Evolutionary conservation across 2,888 invertebrate genomes (phyloP), one percentile per base, ranked within the genome.

Genomic region (Cryptophagus acutangulus): DNA sequence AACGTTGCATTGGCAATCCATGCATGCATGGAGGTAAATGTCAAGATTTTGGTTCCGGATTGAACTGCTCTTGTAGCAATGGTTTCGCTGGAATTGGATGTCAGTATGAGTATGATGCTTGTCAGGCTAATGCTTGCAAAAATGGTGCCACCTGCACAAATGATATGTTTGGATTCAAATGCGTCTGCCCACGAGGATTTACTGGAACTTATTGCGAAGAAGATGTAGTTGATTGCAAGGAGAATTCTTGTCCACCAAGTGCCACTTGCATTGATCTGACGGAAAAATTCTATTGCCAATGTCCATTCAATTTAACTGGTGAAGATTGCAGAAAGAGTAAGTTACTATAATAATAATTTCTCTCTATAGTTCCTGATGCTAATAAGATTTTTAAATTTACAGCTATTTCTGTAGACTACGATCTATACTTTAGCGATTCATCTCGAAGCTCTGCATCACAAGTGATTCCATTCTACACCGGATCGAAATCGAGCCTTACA

Each of bases 331-430:
- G 93, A 63, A 96, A 96, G 77, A 84, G 91, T 92, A 77, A 75
- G 79, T 38, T 33, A 4, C 3, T 4, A 26, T 12, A 26, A 5
- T 9, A 6, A 6, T 6, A 26, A 26, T 26, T 26, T 3, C 3
- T 4, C 26, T 26, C n/a, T 12, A 3, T 4, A 6, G 3, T 26
- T 40, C 18, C 26, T 17, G 24, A 17, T 43, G n/a, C 10, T 25
- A 2, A n/a, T 25, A 18, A 10, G 1, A 9, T 18, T 20, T 4
- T n/a, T n/a, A n/a, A n/a, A n/a, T n/a, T 76, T 79, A 28, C 71
- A 91, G 91, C 90, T n/a, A 89, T 96, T 55, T 93, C 93, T 71
- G 90, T 93, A n/a, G 93, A 96, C 70, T 97, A 96, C 67, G 96
- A 97, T 65, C 74, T 97, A 6, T 91, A 90, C 78, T 94, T 97